Evolutionary conservation across 2,113 vertebrate species (phyloP), one percentile per base, ranked within the genome.

Genomic region (Sylvia atricapilla): DNA sequence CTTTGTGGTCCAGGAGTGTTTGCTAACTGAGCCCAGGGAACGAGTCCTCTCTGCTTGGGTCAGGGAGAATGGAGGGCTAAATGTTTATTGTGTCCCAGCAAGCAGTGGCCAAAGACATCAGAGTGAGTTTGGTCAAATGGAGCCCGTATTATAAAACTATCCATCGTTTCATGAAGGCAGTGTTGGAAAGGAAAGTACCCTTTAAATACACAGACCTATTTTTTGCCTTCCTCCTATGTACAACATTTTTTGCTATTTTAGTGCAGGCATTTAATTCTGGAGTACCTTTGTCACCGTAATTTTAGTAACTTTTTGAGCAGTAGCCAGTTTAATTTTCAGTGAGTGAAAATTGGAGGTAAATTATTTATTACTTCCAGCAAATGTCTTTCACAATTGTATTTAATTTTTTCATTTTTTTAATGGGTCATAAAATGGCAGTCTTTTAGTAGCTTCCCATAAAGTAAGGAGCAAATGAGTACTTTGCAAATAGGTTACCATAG

Each of bases 311-410:
- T 98, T 97, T 97, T 97, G 97, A 98, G 93, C 94, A 96, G 96
- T 97, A 97, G 95, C 95, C 97, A 97, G 90, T 96, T 98, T 97
- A 97, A 98, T 98, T 97, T 98, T 97, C 95, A 97, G 94, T 95
- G 89, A 2, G 64, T 96, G 92, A 93, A 98, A 97, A 98, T 97
- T 96, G 76, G 90, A 98, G 95, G 95, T 96, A 97, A 98, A 97
- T 98, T 98, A 98, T 98, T 97, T 98, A 98, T 97, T 97, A 88
- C 93, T 97, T 97, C 80, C 60, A 97, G 96, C 87, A 97, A 98
- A 97, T 97, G 92, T 89, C 97, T 98, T 98, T 97, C 94, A 98
- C 62, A 95, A 95, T 97, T 98, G 97, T 97, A 97, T 97, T 98
- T 98, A 97, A 97, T 97, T 97, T 94, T 97, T 97, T 96, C 93